Evolutionary conservation across 2,888 invertebrate species (phyloP).

Genomic region (Elegia similella): DNA sequence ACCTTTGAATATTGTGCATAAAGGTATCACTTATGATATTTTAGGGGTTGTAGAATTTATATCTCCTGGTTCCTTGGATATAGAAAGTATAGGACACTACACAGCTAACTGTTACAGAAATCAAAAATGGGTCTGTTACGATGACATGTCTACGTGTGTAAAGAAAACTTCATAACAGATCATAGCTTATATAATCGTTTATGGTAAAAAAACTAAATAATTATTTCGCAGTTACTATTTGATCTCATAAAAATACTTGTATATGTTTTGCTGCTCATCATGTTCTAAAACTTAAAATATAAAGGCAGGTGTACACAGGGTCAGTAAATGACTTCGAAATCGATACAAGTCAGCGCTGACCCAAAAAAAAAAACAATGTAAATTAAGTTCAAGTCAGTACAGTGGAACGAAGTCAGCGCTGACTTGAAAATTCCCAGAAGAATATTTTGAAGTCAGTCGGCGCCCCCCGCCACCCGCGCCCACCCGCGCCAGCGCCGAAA

Average conservation of each 20-base stretch:
- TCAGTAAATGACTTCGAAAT: conserved; percentile 13
- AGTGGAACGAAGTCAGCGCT: conserved; percentile 13
- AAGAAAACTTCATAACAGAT: too few species aligned
- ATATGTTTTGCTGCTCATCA: too few species aligned
- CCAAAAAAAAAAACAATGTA: conserved; percentile 15
- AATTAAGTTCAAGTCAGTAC: conserved; percentile 20
- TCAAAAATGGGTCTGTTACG: too few species aligned
- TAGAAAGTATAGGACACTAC: conserved; percentile 4
- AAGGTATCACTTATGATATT: conserved; percentile 8
- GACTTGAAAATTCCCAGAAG: conserved; percentile 18
- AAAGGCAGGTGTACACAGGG: conserved; percentile 7
- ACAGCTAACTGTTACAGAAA: background rate
- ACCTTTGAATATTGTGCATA: conserved; percentile 8
- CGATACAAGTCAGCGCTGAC: conserved; percentile 19
- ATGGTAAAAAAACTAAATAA: too few species aligned
- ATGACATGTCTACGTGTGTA: too few species aligned
- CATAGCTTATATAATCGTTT: too few species aligned
- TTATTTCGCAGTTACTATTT: too few species aligned
- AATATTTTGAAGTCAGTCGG: conserved; percentile 16
- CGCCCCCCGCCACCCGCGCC: conserved; percentile 12
- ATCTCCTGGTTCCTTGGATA: conserved; percentile 7
- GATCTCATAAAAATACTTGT: too few species aligned
- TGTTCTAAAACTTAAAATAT: too few species aligned
- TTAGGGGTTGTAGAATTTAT: conserved; percentile 7
- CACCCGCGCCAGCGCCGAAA: background rate